Evolutionary conservation across 2,888 invertebrate genomes (phyloP), one percentile per base, ranked within the genome.

Genomic region (Fragum whitleyi): DNA sequence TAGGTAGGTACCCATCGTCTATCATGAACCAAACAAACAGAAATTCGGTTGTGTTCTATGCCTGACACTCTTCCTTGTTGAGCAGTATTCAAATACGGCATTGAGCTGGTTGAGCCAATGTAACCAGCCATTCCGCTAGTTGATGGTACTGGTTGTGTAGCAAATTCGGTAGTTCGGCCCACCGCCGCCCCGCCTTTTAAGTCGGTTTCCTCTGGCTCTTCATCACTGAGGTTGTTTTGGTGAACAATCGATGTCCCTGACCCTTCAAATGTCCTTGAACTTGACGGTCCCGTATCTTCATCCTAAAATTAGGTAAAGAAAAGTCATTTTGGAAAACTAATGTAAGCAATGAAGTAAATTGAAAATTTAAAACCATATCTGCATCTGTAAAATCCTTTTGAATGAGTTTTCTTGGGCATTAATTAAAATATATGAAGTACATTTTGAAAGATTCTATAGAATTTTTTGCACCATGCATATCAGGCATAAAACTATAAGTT

Each of bases 21-120:
- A 57, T 83, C 83, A 77, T 86, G 84, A 0, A 83, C 77, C 26
- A 86, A 61, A 69, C 86, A 86, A n/a, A 69, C 42, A 9, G 77
- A 69, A 0, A 73, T 67, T 53, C 71, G 53, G n/a, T 26, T 26
- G 1, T 69, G 19, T 6, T 28, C 32, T 0, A 16, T n/a, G 2
- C 19, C 19, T 16, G 62, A 16, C 39, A 36, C n/a, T 9, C 55
- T 16, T 7, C 55, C 65, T 42, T 65, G 42, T 65, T 42, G 65
- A 1, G 65, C 65, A 5, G 65, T 42, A 39, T 26, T 65, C 2
- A 65, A 21, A 14, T 32, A 36, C 21, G 32, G 42, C 11, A 21
- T 1, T 6, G 23, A 65, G 11, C 32, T 61, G 29, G 61, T 3
- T 16, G 61, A 32, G 14, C 29, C 32, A 32, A 19, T 61, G 14